Conservation (phyloP, 2,888 invertebrate genomes). For the Parnassius apollo region DNA sequence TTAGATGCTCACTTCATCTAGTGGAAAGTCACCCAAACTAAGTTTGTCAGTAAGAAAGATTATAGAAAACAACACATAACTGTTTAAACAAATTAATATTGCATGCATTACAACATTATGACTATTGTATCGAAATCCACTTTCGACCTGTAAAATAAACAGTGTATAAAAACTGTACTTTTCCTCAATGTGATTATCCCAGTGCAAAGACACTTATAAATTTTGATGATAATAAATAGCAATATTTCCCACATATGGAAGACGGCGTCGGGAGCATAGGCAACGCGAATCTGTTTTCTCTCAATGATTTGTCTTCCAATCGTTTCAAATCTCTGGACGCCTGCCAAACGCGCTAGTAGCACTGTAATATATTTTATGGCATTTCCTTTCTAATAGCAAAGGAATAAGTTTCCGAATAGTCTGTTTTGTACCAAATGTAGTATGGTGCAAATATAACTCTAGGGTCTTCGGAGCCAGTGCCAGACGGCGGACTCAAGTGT, state of each 20-base stretch:
- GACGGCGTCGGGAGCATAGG: conserved; percentile 50
- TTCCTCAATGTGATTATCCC: conserved; percentile 16
- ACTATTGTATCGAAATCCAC: background rate
- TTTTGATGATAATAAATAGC: conserved; percentile 50
- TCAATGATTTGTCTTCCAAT: conserved; percentile 77
- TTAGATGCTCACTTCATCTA: no score
- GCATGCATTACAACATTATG: no score
- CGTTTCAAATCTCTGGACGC: conserved; percentile 70
- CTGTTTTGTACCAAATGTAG: conserved; percentile 13
- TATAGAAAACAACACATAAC: no score
- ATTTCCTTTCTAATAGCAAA: conserved; percentile 30
- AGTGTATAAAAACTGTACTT: conserved; percentile 1
- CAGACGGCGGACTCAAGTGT: conserved; percentile 30
- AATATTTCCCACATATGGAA: conserved; percentile 51
- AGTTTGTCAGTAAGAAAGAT: no score
- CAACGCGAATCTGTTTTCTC: conserved; percentile 71
- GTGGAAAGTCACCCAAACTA: no score
- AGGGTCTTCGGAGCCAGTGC: conserved; percentile 52
- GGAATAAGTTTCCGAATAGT: conserved; percentile 28
- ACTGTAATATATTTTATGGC: conserved; percentile 37
- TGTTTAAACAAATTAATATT: no score
- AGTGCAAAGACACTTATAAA: conserved; percentile 40
- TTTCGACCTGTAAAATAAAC: background rate
- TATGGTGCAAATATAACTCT: conserved; percentile 59
- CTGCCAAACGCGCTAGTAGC: conserved; percentile 72